A percentile compares a stretch with the other conserved stretches of the same genome.
phyloP scores from a whole-genome alignment of 2,113 vertebrate species.

The Lipotes vexillifer region DNA sequence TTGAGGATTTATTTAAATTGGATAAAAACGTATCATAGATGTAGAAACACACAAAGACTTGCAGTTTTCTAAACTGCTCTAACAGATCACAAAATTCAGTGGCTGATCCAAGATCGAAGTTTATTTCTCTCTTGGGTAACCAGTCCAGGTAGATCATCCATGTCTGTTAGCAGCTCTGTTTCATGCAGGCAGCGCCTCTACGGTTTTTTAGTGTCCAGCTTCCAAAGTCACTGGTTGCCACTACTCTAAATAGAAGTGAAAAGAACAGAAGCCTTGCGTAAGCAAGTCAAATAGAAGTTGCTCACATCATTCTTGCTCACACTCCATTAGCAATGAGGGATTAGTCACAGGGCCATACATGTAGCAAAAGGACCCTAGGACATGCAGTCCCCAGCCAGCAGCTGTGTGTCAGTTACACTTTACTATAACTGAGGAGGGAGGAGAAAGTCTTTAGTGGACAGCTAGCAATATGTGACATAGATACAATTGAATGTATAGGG shows the following conservation, averaged over 20 bases:
- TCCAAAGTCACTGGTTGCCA: background rate
- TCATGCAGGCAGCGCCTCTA: background rate
- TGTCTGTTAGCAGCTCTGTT: background rate
- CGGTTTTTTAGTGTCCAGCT: background rate
- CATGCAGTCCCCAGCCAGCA: background rate
- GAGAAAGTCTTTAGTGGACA: background rate
- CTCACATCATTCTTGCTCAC: background rate
- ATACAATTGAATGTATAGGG: slow-evolving; percentile 21
- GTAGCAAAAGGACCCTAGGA: background rate
- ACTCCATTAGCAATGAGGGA: background rate
- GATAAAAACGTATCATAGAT: slow-evolving; percentile 62
- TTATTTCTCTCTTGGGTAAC: background rate
- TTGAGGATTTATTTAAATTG: slow-evolving; percentile 56
- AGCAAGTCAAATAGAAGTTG: background rate
- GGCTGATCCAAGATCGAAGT: background rate
- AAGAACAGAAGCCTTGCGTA: background rate
- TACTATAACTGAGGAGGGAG: background rate
- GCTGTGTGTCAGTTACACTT: background rate
- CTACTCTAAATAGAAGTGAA: background rate
- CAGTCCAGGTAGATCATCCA: background rate
- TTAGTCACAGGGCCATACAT: background rate
- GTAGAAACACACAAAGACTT: background rate
- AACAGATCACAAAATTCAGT: background rate
- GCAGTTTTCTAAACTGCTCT: background rate
- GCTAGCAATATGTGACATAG: background rate